Evolutionary conservation across 1,140 invertebrate species (phyloP).

Genomic region (Orius laevigatus): DNA sequence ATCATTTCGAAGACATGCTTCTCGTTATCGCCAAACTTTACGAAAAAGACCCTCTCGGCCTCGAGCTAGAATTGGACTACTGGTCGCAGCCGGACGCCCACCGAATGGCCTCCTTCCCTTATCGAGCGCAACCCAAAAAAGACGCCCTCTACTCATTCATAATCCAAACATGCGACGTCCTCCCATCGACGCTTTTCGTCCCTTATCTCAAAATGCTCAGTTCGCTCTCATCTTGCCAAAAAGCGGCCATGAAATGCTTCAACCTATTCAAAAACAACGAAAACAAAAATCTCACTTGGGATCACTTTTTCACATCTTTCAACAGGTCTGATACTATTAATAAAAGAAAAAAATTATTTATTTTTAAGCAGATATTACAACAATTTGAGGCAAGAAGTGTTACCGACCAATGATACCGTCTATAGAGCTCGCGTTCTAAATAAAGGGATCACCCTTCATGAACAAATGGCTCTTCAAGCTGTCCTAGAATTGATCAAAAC

Average conservation of each 20-base stretch:
- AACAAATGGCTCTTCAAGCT: constrained; percentile 71
- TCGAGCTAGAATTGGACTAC: constrained; percentile 61
- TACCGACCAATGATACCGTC: constrained; percentile 39
- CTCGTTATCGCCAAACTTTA: constrained; percentile 64
- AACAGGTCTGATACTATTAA: constrained; percentile 35
- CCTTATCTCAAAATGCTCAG: constrained; percentile 76
- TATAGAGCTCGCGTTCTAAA: constrained; percentile 39
- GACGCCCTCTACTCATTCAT: constrained; percentile 80
- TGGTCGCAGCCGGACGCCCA: constrained; percentile 52
- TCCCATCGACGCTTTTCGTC: constrained; percentile 70
- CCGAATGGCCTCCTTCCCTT: constrained; percentile 21
- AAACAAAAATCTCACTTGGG: constrained; percentile 42
- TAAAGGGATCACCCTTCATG: constrained; percentile 59
- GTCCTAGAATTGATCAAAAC: constrained; percentile 60
- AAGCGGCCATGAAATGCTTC: constrained; percentile 64
- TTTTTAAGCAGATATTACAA: constrained; percentile 28
- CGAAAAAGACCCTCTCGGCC: constrained; percentile 47
- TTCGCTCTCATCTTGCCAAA: constrained; percentile 54
- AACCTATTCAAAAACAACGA: constrained; percentile 60
- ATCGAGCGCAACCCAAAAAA: constrained; percentile 22
- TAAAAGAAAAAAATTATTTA: constrained; percentile 22
- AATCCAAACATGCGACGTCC: constrained; percentile 65
- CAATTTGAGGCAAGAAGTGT: constrained; percentile 46
- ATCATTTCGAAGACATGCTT: constrained; percentile 72
- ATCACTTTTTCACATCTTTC: constrained; percentile 77